Base-by-base conservation (phyloP, 2,888 invertebrate genomes). In the Lysandra coridon region DNA sequence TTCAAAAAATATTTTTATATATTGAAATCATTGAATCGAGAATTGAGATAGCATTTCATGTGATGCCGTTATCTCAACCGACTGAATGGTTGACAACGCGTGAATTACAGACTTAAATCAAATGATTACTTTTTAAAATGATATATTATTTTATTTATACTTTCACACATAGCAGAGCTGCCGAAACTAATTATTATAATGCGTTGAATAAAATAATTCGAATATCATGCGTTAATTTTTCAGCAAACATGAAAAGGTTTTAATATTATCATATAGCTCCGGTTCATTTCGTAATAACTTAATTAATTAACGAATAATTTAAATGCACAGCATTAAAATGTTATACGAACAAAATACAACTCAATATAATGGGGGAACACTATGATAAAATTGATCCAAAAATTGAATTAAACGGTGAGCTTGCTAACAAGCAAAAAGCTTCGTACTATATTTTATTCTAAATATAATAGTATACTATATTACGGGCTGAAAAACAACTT, bases 21-120 rank as follows among this genome's bases (percentile, higher is more conserved):
- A 69, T 4, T 69, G 69, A 69, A 69, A 69, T 69, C 37, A 69
- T 17, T 69, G 33, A 37, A 69, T 37, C 37, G 64, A 30, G 12
- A 69, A 10, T 69, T 12, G 64, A 69, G 64, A 69, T 69, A 69
- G 64, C 64, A 30, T 30, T 69, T 30, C 64, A 64, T 64, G 12
- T 23, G 23, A 69, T 30, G 23, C 5, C 69, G 37, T 69, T 69
- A 69, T 69, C 17, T 33, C 5, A 69, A 14, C 69, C 69, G 33
- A 69, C 17, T 69, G 5, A 33, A 69, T 6, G 64, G 64, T 37
- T 37, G 69, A 17, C 14, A 69, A 33, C 33, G 33, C 17, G 69
- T 69, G 69, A 69, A 12, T 30, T 30, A 64, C 4, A 10, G 30
- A 69, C 33, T 33, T 33, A 30, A 10, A 64, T 30, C 30, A 69